Evolutionary conservation across 2,797 vertebrate genomes (phyloP), one percentile per base, ranked within the genome.

Genomic region (Eidolon dupreanum): DNA sequence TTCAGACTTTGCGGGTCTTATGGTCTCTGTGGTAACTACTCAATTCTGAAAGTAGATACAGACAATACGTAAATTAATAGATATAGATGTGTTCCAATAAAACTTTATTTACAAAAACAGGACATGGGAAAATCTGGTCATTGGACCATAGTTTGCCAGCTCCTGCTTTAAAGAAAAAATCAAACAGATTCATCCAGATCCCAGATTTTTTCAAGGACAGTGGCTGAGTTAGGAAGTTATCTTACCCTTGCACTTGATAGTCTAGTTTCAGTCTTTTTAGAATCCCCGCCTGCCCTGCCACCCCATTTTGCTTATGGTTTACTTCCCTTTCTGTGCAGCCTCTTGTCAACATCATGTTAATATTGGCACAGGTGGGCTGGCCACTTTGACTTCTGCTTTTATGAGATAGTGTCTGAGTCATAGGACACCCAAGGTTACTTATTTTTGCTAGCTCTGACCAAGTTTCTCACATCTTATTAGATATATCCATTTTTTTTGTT

Each of bases 51-150:
- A 49, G 41, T 9, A 49, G 43, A 33, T 36, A 20, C 2, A 24
- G 75, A n/a, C 11, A 28, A 65, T 26, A 33, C 9, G 46, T 31
- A 61, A 57, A 43, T 59, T 49, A 53, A 61, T 13, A 53, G 36
- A 33, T 2, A 13, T 31, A 41, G 31, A 65, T 78, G 33, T 36
- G 17, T 59, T 65, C 63, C 28, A 61, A 79, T 79, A 88, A 94
- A 91, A 68, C 33, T 88, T 95, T 93, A 79, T 90, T 92, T 83
- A 81, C 3, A 81, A 59, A 89, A 71, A 6, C 10, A 49, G 17
- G 26, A 22, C 16, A 5, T 28, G 41, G 85, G 26, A 86, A n/a
- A 22, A 49, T 33, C 36, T 65, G 70, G 19, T 19, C 63, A 3
- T 22, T 5, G 28, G 19, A 38, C 13, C 17, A 4, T 28, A 36